These are phyloP conservation scores for Metaphire vulgaris DNA, from an alignment of 1,140 invertebrate genomes.

Conservation along the genomic window DNA sequence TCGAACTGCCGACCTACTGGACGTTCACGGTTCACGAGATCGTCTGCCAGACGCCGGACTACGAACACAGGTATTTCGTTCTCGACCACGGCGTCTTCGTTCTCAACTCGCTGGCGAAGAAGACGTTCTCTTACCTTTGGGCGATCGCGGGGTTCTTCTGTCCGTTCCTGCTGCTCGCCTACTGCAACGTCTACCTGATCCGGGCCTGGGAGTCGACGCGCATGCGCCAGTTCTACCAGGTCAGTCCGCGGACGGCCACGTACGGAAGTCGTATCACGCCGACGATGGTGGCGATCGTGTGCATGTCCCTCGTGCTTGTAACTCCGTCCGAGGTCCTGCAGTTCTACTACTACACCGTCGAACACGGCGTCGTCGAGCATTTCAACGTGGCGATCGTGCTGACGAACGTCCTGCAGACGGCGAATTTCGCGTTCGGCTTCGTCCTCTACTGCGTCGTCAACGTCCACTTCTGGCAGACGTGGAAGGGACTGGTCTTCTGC, in stretches of 20 bases:
- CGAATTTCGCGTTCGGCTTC: slow-evolving; percentile 20
- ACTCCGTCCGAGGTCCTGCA: slow-evolving; percentile 26
- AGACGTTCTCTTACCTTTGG: slow-evolving; percentile 15
- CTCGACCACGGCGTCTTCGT: slow-evolving; percentile 11
- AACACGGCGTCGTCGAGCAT: background rate
- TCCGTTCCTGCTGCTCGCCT: slow-evolving; percentile 24
- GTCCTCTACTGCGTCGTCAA: slow-evolving; percentile 28
- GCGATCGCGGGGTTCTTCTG: slow-evolving; percentile 22
- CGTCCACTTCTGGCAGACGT: slow-evolving; percentile 15
- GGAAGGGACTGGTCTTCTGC: slow-evolving; percentile 1
- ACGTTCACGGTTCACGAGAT: slow-evolving; percentile 5
- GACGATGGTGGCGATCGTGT: slow-evolving; percentile 23
- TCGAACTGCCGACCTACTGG: slow-evolving; percentile 18
- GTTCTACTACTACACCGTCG: slow-evolving; percentile 15
- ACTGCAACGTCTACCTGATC: slow-evolving; percentile 28
- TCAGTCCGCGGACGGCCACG: background rate
- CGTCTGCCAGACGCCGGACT: background rate
- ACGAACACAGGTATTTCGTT: background rate
- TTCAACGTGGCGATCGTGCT: slow-evolving; percentile 6
- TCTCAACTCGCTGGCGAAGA: slow-evolving; percentile 10
- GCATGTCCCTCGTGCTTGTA: slow-evolving; percentile 24
- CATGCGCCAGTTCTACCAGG: slow-evolving; percentile 18
- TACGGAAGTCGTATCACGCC: slow-evolving; percentile 19
- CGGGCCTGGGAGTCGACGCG: slow-evolving; percentile 13
- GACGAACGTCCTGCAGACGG: slow-evolving; percentile 23